Conservation (phyloP, 2,797 vertebrate species). For the Hybognathus amarus region DNA sequence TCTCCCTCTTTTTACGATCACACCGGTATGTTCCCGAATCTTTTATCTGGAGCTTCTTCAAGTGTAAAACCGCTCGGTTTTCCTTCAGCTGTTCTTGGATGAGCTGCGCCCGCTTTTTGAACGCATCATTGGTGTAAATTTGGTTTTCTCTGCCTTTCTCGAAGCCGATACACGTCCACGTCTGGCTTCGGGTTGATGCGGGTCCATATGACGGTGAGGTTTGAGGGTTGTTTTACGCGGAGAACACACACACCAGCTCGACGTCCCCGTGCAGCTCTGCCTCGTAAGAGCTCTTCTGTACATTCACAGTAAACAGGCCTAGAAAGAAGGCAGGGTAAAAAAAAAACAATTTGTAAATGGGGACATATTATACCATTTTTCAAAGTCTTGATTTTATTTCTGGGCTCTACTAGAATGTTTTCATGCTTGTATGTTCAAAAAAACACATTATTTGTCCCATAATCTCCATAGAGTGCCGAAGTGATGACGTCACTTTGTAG, state of each 20-base stretch:
- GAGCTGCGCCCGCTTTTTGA: conserved; percentile 74
- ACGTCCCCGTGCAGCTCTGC: conserved; percentile 78
- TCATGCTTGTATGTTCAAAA: no score
- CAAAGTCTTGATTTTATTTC: no score
- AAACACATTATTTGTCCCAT: no score
- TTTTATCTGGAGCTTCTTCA: conserved; percentile 77
- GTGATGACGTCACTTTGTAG: no score
- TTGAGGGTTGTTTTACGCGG: conserved; percentile 58
- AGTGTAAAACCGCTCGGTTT: conserved; percentile 79
- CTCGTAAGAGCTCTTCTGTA: conserved; percentile 68
- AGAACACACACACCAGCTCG: conserved; percentile 86
- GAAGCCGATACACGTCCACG: conserved; percentile 74
- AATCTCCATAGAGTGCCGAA: no score
- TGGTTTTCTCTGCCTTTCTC: conserved; percentile 65
- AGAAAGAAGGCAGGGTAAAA: conserved; percentile 50
- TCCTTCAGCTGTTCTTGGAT: conserved; percentile 75
- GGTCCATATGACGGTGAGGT: conserved; percentile 80
- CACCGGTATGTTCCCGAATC: conserved; percentile 87
- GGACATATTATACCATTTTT: neutral
- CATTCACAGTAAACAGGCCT: conserved; percentile 85
- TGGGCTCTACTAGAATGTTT: no score
- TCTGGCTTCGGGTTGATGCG: rapidly evolving
- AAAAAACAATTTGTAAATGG: no score
- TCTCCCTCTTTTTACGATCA: conserved; percentile 71
- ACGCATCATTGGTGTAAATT: conserved; percentile 66